Conservation (phyloP, 1,140 invertebrate species). For the Mylabris phalerata region DNA sequence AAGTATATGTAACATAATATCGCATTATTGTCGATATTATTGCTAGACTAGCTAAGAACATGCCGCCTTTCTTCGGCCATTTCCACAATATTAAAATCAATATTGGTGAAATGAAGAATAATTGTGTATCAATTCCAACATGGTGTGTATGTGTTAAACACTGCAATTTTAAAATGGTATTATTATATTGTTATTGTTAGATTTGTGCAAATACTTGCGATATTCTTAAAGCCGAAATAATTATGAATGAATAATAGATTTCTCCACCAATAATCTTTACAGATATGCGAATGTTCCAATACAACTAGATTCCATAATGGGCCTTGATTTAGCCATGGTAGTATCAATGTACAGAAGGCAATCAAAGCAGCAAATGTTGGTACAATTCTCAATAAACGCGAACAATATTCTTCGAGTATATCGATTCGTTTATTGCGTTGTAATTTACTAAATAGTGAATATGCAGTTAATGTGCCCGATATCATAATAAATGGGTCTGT, state of each 20-base stretch:
- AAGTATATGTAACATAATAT: constrained; percentile 56
- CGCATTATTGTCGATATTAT: constrained; percentile 55
- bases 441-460: constrained; percentile 56
- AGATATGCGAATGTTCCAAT: constrained; percentile 52
- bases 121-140: constrained; percentile 74
- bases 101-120: constrained; percentile 63
- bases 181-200: not conserved
- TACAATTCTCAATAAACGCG: constrained; percentile 53
- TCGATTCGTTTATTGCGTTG: constrained; percentile 51
- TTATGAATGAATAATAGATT: constrained; percentile 57
- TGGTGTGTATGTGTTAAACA: constrained; percentile 63
- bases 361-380: constrained; percentile 52
- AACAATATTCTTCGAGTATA: constrained; percentile 52
- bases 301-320: constrained; percentile 58
- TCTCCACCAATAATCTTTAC: constrained; percentile 55
- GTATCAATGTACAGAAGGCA: constrained; percentile 57
- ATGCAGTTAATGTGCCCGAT: constrained; percentile 62
- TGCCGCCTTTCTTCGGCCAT: constrained; percentile 51
- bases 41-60: constrained; percentile 47
- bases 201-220: constrained; percentile 41
- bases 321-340: constrained; percentile 52
- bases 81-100: constrained; percentile 61
- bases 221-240: constrained; percentile 55
- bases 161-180: constrained; percentile 41
- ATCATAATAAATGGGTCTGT: constrained; percentile 73